Conservation (phyloP, 2,888 invertebrate genomes). For the Pyralis farinalis region DNA sequence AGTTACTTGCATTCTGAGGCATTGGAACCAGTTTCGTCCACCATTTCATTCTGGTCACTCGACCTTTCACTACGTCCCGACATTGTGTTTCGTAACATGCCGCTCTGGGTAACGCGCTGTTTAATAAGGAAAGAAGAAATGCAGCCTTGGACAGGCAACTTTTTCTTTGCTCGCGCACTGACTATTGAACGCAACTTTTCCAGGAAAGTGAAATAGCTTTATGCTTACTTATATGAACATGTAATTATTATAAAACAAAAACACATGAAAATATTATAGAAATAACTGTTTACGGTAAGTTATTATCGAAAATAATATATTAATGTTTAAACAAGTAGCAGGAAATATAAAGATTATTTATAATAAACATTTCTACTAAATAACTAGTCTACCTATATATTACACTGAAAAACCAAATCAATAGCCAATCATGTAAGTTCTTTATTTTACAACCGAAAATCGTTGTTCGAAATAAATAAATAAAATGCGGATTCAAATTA, state of each 20-base stretch:
- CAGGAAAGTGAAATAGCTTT: slow-evolving; percentile 41
- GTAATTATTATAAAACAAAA: not conserved
- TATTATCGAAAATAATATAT: too few relatives aligned
- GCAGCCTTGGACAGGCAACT: slow-evolving; percentile 37
- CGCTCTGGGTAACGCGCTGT: slow-evolving; percentile 24
- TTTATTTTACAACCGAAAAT: too few relatives aligned
- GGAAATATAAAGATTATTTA: too few relatives aligned
- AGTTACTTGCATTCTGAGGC: slow-evolving; percentile 77
- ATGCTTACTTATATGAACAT: not conserved
- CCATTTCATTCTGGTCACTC: slow-evolving; percentile 59
- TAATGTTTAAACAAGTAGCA: too few relatives aligned
- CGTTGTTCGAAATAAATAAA: too few relatives aligned
- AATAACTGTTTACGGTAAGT: too few relatives aligned
- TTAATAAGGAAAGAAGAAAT: slow-evolving; percentile 26
- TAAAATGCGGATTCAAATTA: too few relatives aligned
- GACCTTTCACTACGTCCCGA: slow-evolving; percentile 70
- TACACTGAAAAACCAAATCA: too few relatives aligned
- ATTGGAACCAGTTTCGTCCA: slow-evolving; percentile 71
- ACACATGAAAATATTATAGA: too few relatives aligned
- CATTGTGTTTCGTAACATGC: slow-evolving; percentile 45
- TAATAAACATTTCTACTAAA: too few relatives aligned
- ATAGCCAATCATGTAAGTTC: too few relatives aligned
- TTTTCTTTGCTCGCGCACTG: slow-evolving; percentile 14
- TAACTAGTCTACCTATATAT: too few relatives aligned
- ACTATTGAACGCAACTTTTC: slow-evolving; percentile 23